Base-by-base conservation (phyloP, 2,113 vertebrate genomes). In the Micronisus gabar region DNA sequence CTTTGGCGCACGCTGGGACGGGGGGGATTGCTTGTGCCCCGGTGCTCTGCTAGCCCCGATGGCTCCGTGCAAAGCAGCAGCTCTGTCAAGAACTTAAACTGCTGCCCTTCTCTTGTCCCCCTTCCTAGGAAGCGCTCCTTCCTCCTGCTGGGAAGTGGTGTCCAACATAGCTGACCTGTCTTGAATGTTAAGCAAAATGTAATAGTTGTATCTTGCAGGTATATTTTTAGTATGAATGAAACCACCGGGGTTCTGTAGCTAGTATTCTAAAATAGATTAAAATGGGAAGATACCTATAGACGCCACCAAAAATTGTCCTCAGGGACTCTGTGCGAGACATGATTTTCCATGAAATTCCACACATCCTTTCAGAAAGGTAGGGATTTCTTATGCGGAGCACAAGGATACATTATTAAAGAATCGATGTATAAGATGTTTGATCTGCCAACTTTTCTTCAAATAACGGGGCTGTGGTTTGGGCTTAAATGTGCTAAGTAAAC, bases 381-480 rank as follows among this genome's bases (percentile, higher is more conserved):
- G 4, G 53, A 2, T 41, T 87, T 75, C 21, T 13, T 27, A 68
- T 20, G 19, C 48, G 1, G 55, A 75, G 76, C 76, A 48, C 62
- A 23, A 36, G 55, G 83, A 10, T 11, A 10, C 12, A 0, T 59
- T 34, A 20, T 29, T 50, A 56, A 75, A 47, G 55, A 18, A 25
- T 75, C 27, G 4, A 43, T 56, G 41, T 10, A 1, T 16, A 16
- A 55, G 76, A 8, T 62, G 76, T 81, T 87, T 68, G 41, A 48
- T 74, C 83, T 68, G 68, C 70, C 76, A 62, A 20, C 62, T 34
- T 68, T 29, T 40, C 52, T 52, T 41, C 62, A 48, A 36, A 23
- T 7, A 55, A 2, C 4, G 2, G 68, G n/a, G 6, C n/a, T 3
- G 47, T 0, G 32, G 17, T 32, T n/a, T 4, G 75, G 47, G 47